Base-by-base conservation (phyloP, 37 sponge, comb jelly and placozoan genomes). In the Geodia barretti region DNA sequence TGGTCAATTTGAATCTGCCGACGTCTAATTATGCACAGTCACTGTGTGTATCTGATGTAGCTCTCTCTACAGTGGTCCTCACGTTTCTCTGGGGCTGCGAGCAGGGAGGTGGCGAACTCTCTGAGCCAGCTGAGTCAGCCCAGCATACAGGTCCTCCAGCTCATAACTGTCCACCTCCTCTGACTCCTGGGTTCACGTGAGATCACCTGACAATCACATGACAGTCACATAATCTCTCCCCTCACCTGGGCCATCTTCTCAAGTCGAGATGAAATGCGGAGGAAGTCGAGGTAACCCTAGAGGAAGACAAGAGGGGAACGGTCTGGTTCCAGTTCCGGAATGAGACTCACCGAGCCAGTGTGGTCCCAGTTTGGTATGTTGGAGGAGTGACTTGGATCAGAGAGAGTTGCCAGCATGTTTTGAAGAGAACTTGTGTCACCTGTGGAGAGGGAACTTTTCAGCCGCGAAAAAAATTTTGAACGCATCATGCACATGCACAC, bases 231-330 rank as follows among this genome's bases (percentile, higher is more conserved):
- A n/a, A n/a, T n/a, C n/a, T n/a, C n/a, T n/a, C n/a, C n/a, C n/a
- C n/a, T 14, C n/a, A 33, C 85, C 59, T 79, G 31, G 32, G 74
- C 25, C 30, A 84, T 61, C 63, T 79, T 62, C 26, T 60, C 30
- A 14, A 84, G 24, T 24, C 40, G 41, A 54, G 73, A 68, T 20
- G 77, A 41, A 20, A 84, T 78, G 58, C 40, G 47, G 37, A 89
- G 61, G 47, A 39, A 89, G 70, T 89, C 90, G 11, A 89, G 63
- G 60, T 76, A 84, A 21, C 84, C 77, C 85, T 84, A 42, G 21
- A 69, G 20, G 1, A 40, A 31, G 1, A 69, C 33, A 60, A n/a
- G n/a, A n/a, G n/a, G n/a, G n/a, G n/a, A n/a, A n/a, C n/a, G n/a
- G n/a, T n/a, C n/a, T n/a, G n/a, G n/a, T n/a, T n/a, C n/a, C n/a